phyloP scores from a whole-genome alignment of 2,888 invertebrate species.

The Rambutsinella grinnellia region DNA sequence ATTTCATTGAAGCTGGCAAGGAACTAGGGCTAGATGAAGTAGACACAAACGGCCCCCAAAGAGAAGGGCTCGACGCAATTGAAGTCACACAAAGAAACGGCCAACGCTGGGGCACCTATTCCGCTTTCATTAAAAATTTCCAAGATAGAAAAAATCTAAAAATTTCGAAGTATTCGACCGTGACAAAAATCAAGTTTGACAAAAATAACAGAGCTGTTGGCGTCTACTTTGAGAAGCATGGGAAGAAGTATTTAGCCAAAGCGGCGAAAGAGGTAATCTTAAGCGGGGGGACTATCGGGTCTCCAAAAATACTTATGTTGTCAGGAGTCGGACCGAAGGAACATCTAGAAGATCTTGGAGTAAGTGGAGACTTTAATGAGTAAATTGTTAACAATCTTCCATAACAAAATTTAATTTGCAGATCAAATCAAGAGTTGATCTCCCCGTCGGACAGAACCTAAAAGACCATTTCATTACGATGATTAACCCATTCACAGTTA shows the following conservation, averaged over 20 bases:
- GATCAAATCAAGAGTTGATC: constrained; percentile 55
- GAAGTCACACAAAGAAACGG: constrained; percentile 70
- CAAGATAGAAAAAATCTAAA: constrained; percentile 84
- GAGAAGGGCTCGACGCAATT: constrained; percentile 18
- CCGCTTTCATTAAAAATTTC: constrained; percentile 86
- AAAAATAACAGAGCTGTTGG: constrained; percentile 83
- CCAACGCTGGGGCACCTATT: constrained; percentile 87
- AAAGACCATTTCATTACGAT: constrained; percentile 53
- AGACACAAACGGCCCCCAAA: constrained; percentile 52
- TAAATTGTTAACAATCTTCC: not conserved
- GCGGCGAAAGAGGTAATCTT: constrained; percentile 90
- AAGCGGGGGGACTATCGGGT: constrained; percentile 91
- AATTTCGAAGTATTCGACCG: constrained; percentile 86
- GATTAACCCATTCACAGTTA: constrained; percentile 40
- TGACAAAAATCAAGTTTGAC: constrained; percentile 72
- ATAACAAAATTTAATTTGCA: constrained; percentile 6
- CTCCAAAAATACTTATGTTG: constrained; percentile 77
- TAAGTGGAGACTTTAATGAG: not conserved
- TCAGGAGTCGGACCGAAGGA: constrained; percentile 53
- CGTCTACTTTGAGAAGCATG: constrained; percentile 83
- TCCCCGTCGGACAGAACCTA: constrained; percentile 63
- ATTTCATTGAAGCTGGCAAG: constrained; percentile 45
- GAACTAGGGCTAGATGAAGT: constrained; percentile 51
- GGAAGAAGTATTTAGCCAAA: constrained; percentile 79
- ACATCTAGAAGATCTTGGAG: constrained; percentile 30